Base-by-base conservation (phyloP, 1,140 invertebrate genomes). In the Aplysia californica region DNA sequence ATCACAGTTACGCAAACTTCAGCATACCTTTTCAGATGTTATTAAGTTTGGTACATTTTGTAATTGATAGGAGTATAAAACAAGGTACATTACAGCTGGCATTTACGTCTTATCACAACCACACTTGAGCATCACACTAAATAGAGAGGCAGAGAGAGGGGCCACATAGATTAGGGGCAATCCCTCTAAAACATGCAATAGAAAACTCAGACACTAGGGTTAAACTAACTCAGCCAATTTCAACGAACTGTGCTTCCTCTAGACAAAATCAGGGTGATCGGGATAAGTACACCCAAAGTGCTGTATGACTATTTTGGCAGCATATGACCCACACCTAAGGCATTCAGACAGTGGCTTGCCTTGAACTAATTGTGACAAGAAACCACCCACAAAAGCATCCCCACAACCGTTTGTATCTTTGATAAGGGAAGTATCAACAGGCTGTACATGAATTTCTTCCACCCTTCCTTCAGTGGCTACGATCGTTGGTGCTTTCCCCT, bases 341-440 rank as follows among this genome's bases (percentile, higher is more conserved):
- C 96, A 97, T 0, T 92, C 92, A 31, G 95, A 94, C 36, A 96
- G 89, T 4, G 92, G 88, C 84, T 94, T 93, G 2, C 92, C 93
- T 87, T 95, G 93, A 35, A 98, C 93, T 84, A 95, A 93, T 89
- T 98, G 96, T n/a, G 96, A 93, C 31, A 99, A 88, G 88, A 99
- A 99, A 5, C 94, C 98, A 81, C 98, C 98, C 74, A 96, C 95
- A 91, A 99, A 99, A 20, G 97, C 97, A 92, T 99, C 98, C 55
- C 98, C 98, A 85, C 98, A 98, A 44, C 97, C 98, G 92, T 99
- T 99, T 0, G 98, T 99, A 88, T 99, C 98, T 56, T 86, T 86
- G 15, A 88, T 85, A 10, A 84, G 38, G 15, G 56, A 35, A 15
- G 79, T 82, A 39, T 87, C 80, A 10, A 87, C 75, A 26, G 81